Base-by-base conservation (phyloP, 2,888 invertebrate species). In the Metopia argyrocephala region DNA sequence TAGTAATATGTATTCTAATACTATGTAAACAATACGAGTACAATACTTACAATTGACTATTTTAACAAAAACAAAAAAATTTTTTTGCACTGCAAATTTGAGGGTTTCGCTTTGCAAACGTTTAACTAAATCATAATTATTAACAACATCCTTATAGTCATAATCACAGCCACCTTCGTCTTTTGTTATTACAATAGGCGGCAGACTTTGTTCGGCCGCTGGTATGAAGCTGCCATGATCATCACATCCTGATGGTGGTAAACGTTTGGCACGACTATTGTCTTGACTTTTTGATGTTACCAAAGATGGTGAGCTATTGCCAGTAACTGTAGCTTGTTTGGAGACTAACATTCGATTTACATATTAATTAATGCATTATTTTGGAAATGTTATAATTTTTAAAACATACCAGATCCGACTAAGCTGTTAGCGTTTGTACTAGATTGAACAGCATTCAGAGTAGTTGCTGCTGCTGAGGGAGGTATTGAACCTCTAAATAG, bases 41-140 rank as follows among this genome's bases (percentile, higher is more conserved):
- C 0, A 50, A 3, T 23, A 93, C 95, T 93, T 91, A 95, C 95
- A 92, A 87, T 93, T 93, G 52, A 95, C 92, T 84, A 95, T 93
- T 91, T 95, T 95, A 15, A 95, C 94, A 83, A 93, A 92, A 12
- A 96, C 94, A 87, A 93, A 93, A 56, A 96, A 92, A 89, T 96
- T 96, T 78, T 93, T 92, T 88, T 95, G 94, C 31, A 96, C 89
- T 7, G 94, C 94, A 90, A 96, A 96, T 86, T 93, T 93, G 18
- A 95, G 91, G 70, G 93, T 93, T 85, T 93, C 93, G 52, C 91
- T 92, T 84, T 92, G 92, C 79, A 94, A 86, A 59, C 92, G 91
- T 84, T 93, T 92, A 52, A 94, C 91, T 2, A 94, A 91, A 21
- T 91, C 91, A 3, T 89, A 91, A 82, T 92, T 91, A 84, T 94